Evolutionary conservation across 2,888 invertebrate genomes (phyloP), one percentile per base, ranked within the genome.

Genomic region (Meganola albula): DNA sequence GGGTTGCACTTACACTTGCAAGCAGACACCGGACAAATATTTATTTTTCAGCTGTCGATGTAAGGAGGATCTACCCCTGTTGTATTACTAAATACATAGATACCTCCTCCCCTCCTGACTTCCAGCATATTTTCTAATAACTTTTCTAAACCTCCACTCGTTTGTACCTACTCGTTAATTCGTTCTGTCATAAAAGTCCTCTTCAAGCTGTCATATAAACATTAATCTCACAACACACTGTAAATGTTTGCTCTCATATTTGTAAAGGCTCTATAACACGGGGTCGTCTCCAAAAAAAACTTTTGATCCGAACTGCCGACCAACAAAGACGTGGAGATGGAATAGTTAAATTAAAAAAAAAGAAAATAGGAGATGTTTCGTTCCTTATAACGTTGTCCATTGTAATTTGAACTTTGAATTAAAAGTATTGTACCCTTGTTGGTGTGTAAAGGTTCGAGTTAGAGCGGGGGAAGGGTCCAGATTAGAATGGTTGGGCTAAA

Each of bases 341-440:
- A 61, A 72, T 72, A 67, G 66, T 65, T 58, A 61, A 71, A 66
- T 68, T 63, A 63, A 69, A 68, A 74, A 68, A 66, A 74, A 70
- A 61, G 55, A 58, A 66, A 68, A 71, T 65, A 61, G 68, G 63
- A 71, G 63, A 66, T 64, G 62, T 63, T 52, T 58, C 66, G 72
- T 68, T 69, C 64, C 66, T 60, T 66, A 59, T 55, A 50, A 60
- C 51, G 37, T 37, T 32, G 52, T 36, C 73, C 68, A 68, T 36
- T 51, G 29, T 48, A 52, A 48, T 22, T 27, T 45, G 73, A 64
- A 31, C 67, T 56, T 40, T 44, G 43, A 41, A 40, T 42, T 43
- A 49, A 48, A 61, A 56, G 37, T 44, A 51, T 39, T 57, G 48
- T 58, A 58, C 59, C 58, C 63, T 64, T 61, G 60, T 52, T 47